phyloP scores from a whole-genome alignment of 2,113 vertebrate genomes.

The Pholis gunnellus region DNA sequence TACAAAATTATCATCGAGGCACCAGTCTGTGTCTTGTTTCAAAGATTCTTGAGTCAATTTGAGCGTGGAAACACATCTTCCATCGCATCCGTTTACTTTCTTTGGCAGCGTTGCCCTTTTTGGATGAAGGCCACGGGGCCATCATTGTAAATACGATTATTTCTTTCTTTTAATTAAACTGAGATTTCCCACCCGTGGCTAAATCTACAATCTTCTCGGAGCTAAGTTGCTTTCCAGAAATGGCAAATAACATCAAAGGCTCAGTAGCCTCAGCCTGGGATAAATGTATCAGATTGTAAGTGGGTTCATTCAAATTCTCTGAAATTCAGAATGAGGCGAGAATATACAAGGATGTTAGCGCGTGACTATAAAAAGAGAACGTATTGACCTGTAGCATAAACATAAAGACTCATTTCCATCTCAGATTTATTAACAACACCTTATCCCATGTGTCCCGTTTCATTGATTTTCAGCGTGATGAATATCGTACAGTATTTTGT shows the following conservation, averaged over 20 bases:
- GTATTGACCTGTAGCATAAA: background rate
- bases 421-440: background rate
- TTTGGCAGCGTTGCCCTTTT: conserved; percentile 62
- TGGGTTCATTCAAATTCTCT: background rate
- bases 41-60: conserved; percentile 47
- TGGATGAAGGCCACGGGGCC: conserved; percentile 53
- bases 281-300: background rate
- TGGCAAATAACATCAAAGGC: conserved; percentile 24
- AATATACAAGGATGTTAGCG: background rate
- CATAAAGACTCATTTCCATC: background rate
- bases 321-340: background rate
- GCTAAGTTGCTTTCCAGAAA: conserved; percentile 23
- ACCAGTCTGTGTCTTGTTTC: conserved; percentile 45
- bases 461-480: conserved; percentile 47
- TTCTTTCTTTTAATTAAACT: conserved; percentile 50
- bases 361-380: background rate
- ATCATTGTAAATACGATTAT: conserved; percentile 60
- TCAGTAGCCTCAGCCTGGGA: background rate
- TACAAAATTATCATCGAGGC: conserved; percentile 40
- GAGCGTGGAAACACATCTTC: conserved; percentile 33
- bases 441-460: conserved; percentile 1
- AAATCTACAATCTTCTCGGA: conserved; percentile 9
- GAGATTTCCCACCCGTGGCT: conserved; percentile 14
- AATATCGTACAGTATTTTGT: conserved; percentile 20
- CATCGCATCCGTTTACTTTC: conserved; percentile 46